These are phyloP conservation scores for Pelvicachromis taeniatus DNA, from an alignment of 2,113 vertebrate species.

Conservation along the genomic window DNA sequence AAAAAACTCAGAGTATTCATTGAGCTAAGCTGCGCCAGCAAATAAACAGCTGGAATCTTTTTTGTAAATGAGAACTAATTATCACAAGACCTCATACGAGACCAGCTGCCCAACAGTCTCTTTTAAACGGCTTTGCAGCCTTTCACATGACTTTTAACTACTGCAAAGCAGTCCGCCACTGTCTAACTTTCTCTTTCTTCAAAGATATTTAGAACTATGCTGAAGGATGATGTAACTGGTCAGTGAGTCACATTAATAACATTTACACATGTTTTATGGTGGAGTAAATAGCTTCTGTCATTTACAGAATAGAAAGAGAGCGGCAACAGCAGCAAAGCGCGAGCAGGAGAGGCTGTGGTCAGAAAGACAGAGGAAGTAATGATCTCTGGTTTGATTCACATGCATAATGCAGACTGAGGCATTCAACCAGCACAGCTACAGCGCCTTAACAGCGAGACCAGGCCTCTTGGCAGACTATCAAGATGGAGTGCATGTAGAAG, in stretches of 20 bases:
- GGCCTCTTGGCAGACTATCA: neutral
- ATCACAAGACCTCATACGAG: neutral
- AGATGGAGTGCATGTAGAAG: neutral
- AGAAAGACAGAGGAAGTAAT: constrained; percentile 42
- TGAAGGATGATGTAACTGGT: neutral
- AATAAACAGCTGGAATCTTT: neutral
- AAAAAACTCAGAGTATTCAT: rapidly evolving
- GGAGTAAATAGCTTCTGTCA: neutral
- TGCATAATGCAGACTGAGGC: neutral
- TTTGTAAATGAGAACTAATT: neutral
- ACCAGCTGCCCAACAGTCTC: neutral
- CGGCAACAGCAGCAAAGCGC: neutral
- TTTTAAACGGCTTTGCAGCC: neutral
- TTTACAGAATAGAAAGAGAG: neutral
- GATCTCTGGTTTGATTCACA: constrained; percentile 24
- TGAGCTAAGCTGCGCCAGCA: neutral
- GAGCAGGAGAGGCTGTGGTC: constrained; percentile 32
- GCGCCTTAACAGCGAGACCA: neutral
- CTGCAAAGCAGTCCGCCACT: neutral
- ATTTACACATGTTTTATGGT: neutral
- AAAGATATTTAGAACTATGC: neutral
- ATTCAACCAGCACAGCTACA: neutral
- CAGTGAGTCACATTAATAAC: neutral
- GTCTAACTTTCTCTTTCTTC: neutral
- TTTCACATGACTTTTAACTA: neutral